Conservation (phyloP, 2,113 vertebrate genomes). For the Rattus rattus region DNA sequence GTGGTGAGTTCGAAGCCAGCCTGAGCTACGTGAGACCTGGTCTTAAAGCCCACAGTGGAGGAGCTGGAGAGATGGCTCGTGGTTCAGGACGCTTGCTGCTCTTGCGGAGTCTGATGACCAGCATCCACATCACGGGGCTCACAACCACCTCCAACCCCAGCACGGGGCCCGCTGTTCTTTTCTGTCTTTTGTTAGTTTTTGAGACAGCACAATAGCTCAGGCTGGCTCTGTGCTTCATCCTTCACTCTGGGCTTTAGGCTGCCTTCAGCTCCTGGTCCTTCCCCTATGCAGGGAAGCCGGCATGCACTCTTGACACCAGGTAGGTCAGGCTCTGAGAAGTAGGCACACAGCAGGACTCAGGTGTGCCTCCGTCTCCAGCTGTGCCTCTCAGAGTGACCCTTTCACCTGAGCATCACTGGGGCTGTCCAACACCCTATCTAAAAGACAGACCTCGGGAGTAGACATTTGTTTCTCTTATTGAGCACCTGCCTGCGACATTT, state of each 20-base stretch:
- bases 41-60: background rate
- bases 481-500: background rate
- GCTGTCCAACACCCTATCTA: background rate
- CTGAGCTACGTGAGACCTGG: background rate
- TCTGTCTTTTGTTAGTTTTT: background rate
- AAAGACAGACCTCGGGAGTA: background rate
- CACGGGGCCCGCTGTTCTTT: background rate
- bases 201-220: too few relatives aligned
- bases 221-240: background rate
- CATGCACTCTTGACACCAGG: background rate
- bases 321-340: background rate
- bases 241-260: background rate
- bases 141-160: background rate
- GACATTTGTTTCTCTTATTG: background rate
- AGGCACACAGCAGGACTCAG: background rate
- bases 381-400: too few relatives aligned
- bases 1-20: background rate
- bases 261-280: background rate
- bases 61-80: background rate
- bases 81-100: background rate
- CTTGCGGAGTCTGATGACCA: background rate
- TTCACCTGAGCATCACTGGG: background rate
- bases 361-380: background rate
- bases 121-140: background rate
- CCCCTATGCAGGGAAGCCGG: too few relatives aligned